Conservation (phyloP, 1,140 invertebrate genomes). For the Pseudomyrmex cubaensis region DNA sequence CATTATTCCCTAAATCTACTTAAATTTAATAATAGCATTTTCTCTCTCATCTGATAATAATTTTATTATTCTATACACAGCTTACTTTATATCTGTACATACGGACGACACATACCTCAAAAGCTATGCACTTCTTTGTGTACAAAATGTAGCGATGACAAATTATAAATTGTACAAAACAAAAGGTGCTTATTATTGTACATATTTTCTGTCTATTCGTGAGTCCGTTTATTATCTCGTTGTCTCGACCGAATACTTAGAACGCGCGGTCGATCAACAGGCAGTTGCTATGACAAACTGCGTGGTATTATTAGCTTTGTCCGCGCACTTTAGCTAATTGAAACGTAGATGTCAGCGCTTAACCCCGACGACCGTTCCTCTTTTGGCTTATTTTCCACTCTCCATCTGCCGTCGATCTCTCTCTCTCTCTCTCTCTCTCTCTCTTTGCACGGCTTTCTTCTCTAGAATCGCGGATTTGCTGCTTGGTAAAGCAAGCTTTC, state of each 20-base stretch:
- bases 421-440: background rate
- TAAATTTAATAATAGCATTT: background rate
- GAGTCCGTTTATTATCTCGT: background rate
- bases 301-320: constrained; percentile 71
- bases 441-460: constrained; percentile 70
- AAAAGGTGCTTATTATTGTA: too few species aligned
- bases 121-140: background rate
- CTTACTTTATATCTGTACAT: too few species aligned
- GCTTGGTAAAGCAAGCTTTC: constrained; percentile 81
- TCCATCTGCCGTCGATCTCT: background rate
- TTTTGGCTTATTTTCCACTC: constrained; percentile 34
- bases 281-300: constrained; percentile 70
- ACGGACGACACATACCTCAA: background rate
- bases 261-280: constrained; percentile 37
- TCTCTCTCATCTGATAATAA: too few species aligned
- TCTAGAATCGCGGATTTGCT: constrained; percentile 81
- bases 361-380: constrained; percentile 32
- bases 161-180: background rate
- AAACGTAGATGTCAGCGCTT: constrained; percentile 78
- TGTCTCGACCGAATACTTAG: background rate
- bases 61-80: too few species aligned
- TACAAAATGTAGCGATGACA: too few species aligned
- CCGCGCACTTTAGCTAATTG: constrained; percentile 83
- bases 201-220: background rate
- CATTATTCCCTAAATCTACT: background rate